Percentiles rank a stretch among this genome's conserved stretches.
phyloP scores from a whole-genome alignment of 1,140 invertebrate species.

The Papilio aristodemus region DNA sequence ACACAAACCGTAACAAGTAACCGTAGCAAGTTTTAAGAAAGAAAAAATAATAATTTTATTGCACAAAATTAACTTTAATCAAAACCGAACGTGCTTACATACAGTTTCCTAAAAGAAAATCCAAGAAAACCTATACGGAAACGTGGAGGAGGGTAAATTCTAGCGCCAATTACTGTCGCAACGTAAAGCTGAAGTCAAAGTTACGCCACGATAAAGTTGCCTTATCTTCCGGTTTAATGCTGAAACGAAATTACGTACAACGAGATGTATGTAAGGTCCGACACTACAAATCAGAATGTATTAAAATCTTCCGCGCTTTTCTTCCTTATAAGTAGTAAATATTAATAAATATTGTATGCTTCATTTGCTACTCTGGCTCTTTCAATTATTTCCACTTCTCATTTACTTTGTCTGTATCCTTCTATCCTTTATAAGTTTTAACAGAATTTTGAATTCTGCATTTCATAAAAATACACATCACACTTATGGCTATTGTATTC shows the following conservation, averaged over 20 bases:
- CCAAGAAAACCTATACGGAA: not conserved
- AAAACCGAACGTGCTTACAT: not conserved
- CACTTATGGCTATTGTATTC: too few relatives aligned
- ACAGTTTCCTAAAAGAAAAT: not conserved
- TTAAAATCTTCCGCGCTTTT: too few relatives aligned
- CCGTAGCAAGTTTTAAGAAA: not conserved
- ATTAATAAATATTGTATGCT: too few relatives aligned
- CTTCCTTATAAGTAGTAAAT: too few relatives aligned
- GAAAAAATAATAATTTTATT: not conserved
- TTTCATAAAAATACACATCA: too few relatives aligned
- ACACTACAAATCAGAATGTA: too few relatives aligned
- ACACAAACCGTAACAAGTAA: too few relatives aligned
- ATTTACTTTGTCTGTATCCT: too few relatives aligned
- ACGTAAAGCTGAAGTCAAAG: not conserved
- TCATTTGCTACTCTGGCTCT: too few relatives aligned
- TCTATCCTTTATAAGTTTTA: too few relatives aligned
- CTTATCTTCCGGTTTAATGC: not conserved
- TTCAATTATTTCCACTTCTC: too few relatives aligned
- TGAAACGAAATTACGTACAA: not conserved
- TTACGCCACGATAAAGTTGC: not conserved
- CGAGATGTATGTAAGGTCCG: not conserved
- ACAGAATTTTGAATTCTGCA: too few relatives aligned
- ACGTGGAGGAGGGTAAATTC: not conserved
- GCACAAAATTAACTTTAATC: not conserved
- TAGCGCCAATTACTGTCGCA: slow-evolving; percentile 8